phyloP scores from a whole-genome alignment of 64 coral and sea anemone genomes.

The Platygyra sinensis region DNA sequence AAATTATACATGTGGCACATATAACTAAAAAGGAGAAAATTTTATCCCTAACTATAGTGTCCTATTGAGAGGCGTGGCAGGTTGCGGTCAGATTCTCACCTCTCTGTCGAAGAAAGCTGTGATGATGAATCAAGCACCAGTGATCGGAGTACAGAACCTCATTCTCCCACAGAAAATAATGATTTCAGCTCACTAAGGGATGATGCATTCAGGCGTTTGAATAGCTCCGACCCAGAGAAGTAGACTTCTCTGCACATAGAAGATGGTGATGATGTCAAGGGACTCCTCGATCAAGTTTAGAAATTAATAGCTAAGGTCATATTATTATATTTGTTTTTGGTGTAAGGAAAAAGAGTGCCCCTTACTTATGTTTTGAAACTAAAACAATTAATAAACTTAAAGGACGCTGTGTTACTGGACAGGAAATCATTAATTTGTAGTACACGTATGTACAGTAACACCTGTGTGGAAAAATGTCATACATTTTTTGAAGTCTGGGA shows the following conservation, averaged over 20 bases:
- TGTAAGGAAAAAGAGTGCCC: too few species aligned
- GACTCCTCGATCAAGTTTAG: too few species aligned
- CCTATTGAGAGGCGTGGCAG: background rate
- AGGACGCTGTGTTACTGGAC: too few species aligned
- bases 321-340: too few species aligned
- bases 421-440: too few species aligned
- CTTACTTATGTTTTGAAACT: too few species aligned
- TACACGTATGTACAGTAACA: too few species aligned
- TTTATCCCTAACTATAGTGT: background rate
- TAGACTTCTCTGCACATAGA: background rate
- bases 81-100: background rate
- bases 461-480: too few species aligned
- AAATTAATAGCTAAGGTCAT: too few species aligned
- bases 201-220: background rate
- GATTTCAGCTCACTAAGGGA: constrained; percentile 2
- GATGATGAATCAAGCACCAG: constrained; percentile 10
- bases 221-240: background rate
- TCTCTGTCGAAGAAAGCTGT: constrained; percentile 21
- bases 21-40: background rate
- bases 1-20: background rate
- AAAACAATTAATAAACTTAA: too few species aligned
- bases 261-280: too few species aligned
- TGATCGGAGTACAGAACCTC: background rate
- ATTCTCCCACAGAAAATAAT: constrained; percentile 16
- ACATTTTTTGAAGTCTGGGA: too few species aligned